Evolutionary conservation across 2,888 invertebrate genomes (phyloP).

Genomic region (Noctua janthina): DNA sequence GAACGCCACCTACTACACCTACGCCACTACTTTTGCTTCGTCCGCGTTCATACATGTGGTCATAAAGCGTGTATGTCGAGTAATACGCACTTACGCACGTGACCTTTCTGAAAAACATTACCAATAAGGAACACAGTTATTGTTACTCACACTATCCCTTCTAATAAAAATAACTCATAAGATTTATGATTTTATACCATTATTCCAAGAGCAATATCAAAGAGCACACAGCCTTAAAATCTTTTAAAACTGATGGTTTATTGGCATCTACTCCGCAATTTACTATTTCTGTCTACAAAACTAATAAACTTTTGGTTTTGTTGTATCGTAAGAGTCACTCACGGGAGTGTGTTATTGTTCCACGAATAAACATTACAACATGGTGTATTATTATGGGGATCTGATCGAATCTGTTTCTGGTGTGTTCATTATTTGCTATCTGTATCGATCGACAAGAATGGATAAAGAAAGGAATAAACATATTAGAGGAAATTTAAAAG

Average conservation of each 20-base stretch:
- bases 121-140: not conserved
- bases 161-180: constrained; percentile 4
- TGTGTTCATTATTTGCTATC: constrained; percentile 25
- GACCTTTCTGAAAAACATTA: not conserved
- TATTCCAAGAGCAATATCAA: constrained; percentile 16
- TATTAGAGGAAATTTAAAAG: too few relatives aligned
- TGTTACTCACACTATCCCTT: constrained; percentile 1
- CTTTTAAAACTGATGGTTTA: constrained; percentile 43
- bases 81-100: not conserved
- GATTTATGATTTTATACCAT: constrained; percentile 26
- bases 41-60: not conserved
- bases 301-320: constrained; percentile 56
- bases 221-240: constrained; percentile 21
- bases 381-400: constrained; percentile 1
- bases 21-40: too few relatives aligned
- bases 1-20: not conserved
- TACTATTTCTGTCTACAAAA: constrained; percentile 53
- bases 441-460: not conserved
- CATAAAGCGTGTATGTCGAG: not conserved
- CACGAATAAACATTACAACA: constrained; percentile 44
- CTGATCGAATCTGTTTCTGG: constrained; percentile 26
- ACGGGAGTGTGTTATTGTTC: constrained; percentile 47
- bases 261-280: constrained; percentile 51
- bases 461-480: too few relatives aligned
- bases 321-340: constrained; percentile 51